Base-by-base conservation (phyloP, 2,797 vertebrate genomes). In the Poeciliopsis infans region DNA sequence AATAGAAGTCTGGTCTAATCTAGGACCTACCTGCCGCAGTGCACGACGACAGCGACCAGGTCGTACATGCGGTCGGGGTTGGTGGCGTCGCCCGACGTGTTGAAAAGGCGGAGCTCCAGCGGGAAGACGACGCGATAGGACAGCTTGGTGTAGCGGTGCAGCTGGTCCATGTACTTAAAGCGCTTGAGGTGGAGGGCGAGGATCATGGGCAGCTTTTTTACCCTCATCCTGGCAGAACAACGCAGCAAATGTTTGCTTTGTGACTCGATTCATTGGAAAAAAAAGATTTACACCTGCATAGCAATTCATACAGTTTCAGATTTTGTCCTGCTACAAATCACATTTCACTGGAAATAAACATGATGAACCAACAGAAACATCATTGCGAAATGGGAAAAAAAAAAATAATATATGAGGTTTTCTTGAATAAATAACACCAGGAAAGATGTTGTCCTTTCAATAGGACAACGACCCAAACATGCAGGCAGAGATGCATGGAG, bases 151-250 rank as follows among this genome's bases (percentile, higher is more conserved):
- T 98, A 97, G 78, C 97, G 96, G 92, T 98, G 97, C 87, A 98
- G 95, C 95, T 98, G 97, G 94, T 98, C 97, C 97, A 98, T 98
- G 94, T 97, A 98, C 36, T 98, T 98, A 85, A 98, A 98, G 90
- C 97, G 95, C 94, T 98, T 98, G 84, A 98, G 93, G 94, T 98
- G 97, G 89, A 98, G 96, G 11, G 97, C 97, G 53, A 98, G 95
- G 88, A 98, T 98, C 97, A 98, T 98, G 71, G 97, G 97, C 61
- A 98, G 94, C 95, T 98, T 98, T 87, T 97, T 98, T 57, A 98
- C 97, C 83, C 97, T 93, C 97, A 98, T 98, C 88, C 97, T 98
- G 83, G 59, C 46, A 23, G 36, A 47, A 73, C 28, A 23, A 51
- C 5, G 16, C 5, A 31, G 5, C 12, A 11, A 23, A 39, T 0